Evolutionary conservation across 2,888 invertebrate genomes (phyloP).

Genomic region (Byasa hedistus): DNA sequence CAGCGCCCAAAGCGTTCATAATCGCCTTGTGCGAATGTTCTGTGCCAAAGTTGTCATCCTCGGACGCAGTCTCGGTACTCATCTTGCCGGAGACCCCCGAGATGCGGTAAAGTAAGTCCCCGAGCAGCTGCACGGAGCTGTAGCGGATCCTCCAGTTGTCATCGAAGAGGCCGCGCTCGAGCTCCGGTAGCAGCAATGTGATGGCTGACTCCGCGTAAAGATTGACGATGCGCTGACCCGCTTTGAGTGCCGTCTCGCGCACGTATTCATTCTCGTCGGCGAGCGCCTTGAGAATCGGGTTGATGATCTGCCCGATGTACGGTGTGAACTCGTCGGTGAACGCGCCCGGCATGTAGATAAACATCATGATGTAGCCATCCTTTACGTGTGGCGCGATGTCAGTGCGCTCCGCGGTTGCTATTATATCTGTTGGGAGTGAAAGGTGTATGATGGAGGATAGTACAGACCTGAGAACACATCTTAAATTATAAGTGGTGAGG

Average conservation of each 20-base stretch:
- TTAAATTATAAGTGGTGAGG: not conserved
- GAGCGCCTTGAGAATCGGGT: conserved; percentile 96
- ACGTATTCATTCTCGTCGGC: conserved; percentile 99
- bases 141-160: conserved; percentile 99
- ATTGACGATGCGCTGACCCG: conserved; percentile 97
- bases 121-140: conserved; percentile 96
- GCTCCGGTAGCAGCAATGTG: conserved; percentile 93
- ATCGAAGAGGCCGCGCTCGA: conserved; percentile 96
- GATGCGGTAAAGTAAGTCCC: conserved; percentile 96
- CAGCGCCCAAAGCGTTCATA: conserved; percentile 91
- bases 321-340: conserved; percentile 97
- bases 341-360: conserved; percentile 98
- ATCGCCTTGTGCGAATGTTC: conserved; percentile 96
- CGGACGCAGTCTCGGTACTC: conserved; percentile 98
- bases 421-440: conserved; percentile 84
- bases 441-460: no score
- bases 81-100: conserved; percentile 99
- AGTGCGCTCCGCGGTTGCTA: conserved; percentile 93
- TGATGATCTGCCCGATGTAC: conserved; percentile 97
- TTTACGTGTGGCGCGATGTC: conserved; percentile 98
- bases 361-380: conserved; percentile 99
- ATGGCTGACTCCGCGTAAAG: conserved; percentile 98
- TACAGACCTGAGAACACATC: no score
- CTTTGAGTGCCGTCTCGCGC: conserved; percentile 96
- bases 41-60: conserved; percentile 99